Conservation (phyloP, 2,113 vertebrate genomes). For the Ceyx margarethae region DNA sequence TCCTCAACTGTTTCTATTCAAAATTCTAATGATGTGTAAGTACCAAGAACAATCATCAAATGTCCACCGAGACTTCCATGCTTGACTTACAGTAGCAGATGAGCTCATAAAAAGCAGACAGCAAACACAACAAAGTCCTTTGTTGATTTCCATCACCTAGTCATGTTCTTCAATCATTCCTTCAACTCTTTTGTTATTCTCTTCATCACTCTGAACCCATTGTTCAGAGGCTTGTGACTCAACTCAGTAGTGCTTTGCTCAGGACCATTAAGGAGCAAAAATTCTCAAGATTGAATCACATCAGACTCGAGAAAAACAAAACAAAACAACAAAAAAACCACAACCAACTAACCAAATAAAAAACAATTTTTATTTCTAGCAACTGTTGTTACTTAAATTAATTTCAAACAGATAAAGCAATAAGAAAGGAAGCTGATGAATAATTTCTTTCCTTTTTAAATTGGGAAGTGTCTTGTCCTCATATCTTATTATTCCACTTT, state of each 20-base stretch:
- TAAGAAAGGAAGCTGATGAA: neutral
- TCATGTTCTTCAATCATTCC: neutral
- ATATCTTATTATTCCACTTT: neutral
- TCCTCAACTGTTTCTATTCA: conserved; percentile 30
- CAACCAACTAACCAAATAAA: neutral
- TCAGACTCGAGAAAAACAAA: neutral
- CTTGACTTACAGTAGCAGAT: neutral
- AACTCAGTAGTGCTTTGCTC: neutral
- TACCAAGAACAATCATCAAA: neutral
- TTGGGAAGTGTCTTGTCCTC: neutral
- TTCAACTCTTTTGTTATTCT: neutral
- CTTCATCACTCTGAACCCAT: neutral
- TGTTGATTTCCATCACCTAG: neutral
- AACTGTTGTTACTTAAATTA: neutral
- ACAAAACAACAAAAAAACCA: neutral
- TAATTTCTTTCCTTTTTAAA: neutral
- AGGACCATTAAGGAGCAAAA: neutral
- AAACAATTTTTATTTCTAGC: neutral
- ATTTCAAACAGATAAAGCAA: neutral
- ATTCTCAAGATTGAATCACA: neutral
- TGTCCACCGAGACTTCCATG: neutral
- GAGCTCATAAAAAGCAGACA: neutral
- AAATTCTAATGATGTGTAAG: conserved; percentile 5
- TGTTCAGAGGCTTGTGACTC: neutral
- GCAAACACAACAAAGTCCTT: neutral